Evolutionary conservation across 2,797 vertebrate species (phyloP), one percentile per base, ranked within the genome.

Genomic region (Amblyopsis hoosieri): DNA sequence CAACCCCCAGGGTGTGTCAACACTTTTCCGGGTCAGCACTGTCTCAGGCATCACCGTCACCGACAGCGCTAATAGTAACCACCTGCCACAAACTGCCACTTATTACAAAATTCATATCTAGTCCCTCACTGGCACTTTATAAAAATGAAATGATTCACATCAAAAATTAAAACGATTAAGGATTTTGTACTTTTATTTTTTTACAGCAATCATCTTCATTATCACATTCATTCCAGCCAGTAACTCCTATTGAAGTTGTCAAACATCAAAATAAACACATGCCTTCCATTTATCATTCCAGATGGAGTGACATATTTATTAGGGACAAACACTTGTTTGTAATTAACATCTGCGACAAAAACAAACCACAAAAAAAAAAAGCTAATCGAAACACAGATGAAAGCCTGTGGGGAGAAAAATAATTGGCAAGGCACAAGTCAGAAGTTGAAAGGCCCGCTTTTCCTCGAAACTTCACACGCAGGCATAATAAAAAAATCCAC

Each of bases 291-390:
- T 60, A 72, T 78, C 75, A 70, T 55, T 7, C 61, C 76, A 83
- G 80, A 76, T 33, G 64, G 77, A 80, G 54, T 55, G 66, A 69
- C 74, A 66, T 73, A 49, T 76, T 62, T 60, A 77, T 80, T 83
- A 86, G 72, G 62, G 60, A 80, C 69, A 82, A 85, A 82, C 80
- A 81, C 79, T 90, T 85, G 71, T 82, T 73, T 79, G 64, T 68
- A 72, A 87, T 84, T 80, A 81, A 84, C 75, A 79, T 84, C 83
- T 79, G 76, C 75, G 78, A 79, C 51, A 78, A 74, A 85, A 76
- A 71, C 42, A 60, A 48, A 12, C 23, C 23, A 4, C 3, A 48
- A 7, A 10, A 31, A 49, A 33, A 69, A 48, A 42, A 42, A 7
- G 37, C 7, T 8, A 10, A 42, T 42, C 9, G 37, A 42, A 42